Base-by-base conservation (phyloP, 2,888 invertebrate genomes). In the Perizoma affinitatum region DNA sequence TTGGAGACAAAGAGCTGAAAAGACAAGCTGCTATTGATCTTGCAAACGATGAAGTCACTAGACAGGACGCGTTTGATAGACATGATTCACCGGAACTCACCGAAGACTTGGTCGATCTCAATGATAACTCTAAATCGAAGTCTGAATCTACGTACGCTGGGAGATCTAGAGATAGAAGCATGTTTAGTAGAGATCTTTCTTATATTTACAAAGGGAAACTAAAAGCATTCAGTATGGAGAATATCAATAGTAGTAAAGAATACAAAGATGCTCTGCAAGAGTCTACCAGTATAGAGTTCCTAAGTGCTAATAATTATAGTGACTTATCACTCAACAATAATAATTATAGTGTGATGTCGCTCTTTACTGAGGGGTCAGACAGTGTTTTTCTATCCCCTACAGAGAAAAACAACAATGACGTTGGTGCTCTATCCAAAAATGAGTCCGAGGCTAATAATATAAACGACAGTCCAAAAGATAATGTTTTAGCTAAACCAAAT, bases 191-290 rank as follows among this genome's bases (percentile, higher is more conserved):
- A 73, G 84, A 79, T 70, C 71, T 83, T 11, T 83, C 82, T 49
- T 83, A 81, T 35, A 75, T 85, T 53, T 89, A 79, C 60, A 87
- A 89, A 49, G 90, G 90, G n/a, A 92, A 87, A 80, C 85, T 85
- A 38, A 92, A 92, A 67, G 82, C 90, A 5, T 87, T 81, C 49
- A 92, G 92, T 74, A 75, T 83, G 76, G 92, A 93, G 61, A 86
- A 90, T 73, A 70, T 93, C 6, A 80, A 82, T 67, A 71, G 65
- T 42, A 77, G 77, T 40, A 72, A 74, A 7, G 80, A 80, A 65
- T 89, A 83, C 59, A 77, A 82, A 73, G 79, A 87, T 52, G 80
- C 75, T 47, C 70, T 92, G 45, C 83, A 83, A 68, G 91, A 92
- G 70, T 81, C 92, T 68, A 88, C 86, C 62, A 92, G 91, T 73